phyloP scores from a whole-genome alignment of 2,113 vertebrate genomes.

The Laterallus jamaicensis region DNA sequence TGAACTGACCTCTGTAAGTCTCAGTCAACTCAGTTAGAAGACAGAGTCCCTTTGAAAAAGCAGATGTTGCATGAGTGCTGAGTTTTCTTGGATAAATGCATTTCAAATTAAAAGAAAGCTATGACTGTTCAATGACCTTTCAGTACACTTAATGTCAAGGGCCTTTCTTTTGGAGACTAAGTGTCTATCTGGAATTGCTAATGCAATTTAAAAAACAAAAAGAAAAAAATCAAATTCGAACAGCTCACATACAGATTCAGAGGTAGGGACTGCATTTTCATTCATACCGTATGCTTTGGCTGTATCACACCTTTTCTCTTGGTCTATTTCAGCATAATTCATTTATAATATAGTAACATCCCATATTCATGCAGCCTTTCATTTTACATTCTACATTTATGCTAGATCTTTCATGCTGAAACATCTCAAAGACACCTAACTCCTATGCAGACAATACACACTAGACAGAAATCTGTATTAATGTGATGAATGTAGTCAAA shows the following conservation, averaged over 20 bases:
- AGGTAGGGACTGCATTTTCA: background rate
- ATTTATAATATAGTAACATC: background rate
- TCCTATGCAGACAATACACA: background rate
- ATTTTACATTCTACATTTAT: background rate
- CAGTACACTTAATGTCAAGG: slow-evolving; percentile 47
- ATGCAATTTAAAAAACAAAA: slow-evolving; percentile 21
- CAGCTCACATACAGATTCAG: background rate
- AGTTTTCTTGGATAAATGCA: slow-evolving; percentile 45
- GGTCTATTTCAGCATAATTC: background rate
- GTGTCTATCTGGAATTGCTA: slow-evolving; percentile 43
- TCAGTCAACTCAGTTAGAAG: slow-evolving; percentile 24
- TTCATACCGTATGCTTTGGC: background rate
- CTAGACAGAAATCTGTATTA: background rate
- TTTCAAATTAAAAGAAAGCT: slow-evolving; percentile 63
- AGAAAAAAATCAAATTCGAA: background rate
- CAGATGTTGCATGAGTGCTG: slow-evolving; percentile 27
- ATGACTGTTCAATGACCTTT: slow-evolving; percentile 58
- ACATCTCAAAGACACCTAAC: background rate
- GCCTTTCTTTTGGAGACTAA: slow-evolving; percentile 33
- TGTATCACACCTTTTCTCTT: background rate
- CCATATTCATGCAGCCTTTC: background rate
- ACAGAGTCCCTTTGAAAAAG: slow-evolving; percentile 43
- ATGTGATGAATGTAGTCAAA: background rate
- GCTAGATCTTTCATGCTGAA: background rate
- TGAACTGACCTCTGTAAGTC: slow-evolving; percentile 4